Evolutionary conservation across 1,140 invertebrate species (phyloP), one percentile per base, ranked within the genome.

Genomic region (Danaus melanippus): DNA sequence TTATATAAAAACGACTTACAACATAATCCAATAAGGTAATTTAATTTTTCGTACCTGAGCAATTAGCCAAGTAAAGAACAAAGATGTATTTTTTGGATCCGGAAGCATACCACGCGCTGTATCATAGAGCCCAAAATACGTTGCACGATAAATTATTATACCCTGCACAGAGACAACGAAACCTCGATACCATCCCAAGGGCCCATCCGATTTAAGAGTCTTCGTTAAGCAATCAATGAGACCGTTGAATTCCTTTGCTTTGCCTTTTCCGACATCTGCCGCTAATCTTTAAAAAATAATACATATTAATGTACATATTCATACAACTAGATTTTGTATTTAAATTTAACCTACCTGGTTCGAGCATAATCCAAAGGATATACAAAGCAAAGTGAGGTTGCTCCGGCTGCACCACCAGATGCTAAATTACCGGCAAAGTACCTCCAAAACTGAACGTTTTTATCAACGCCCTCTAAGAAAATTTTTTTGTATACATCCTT

Each of bases 301-400:
- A 1, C 3, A 15, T 15, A 10, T 47, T 46, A 10, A 54, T 11
- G 5, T 48, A 46, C 58, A 47, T 41, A 46, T 15, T 15, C 15
- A 15, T 15, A 15, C 15, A 15, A 15, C 15, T 15, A 15, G 15
- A 15, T 15, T 15, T 15, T 15, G 15, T 3, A 15, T 15, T 15
- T 42, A 46, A 54, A 42, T 39, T 21, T 39, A 11, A 42, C 62
- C 69, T 81, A 93, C 92, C 96, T 92, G 58, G 97, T 98, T 90
- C 97, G 90, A 71, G 95, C 96, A 86, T 96, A 98, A 88, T 98
- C 97, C 44, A 98, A 90, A 12, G 97, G 97, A 80, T 98, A 98
- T 50, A 98, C 97, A 74, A 98, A 97, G 86, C 94, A 96, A 21
- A 98, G 90, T 21, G 97, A 98, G 11, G 96, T 95, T 12, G 96